Percentiles rank a stretch among this genome's conserved stretches.
Evolutionary conservation across 2,113 vertebrate genomes (phyloP).

Genomic region (Melospiza georgiana): DNA sequence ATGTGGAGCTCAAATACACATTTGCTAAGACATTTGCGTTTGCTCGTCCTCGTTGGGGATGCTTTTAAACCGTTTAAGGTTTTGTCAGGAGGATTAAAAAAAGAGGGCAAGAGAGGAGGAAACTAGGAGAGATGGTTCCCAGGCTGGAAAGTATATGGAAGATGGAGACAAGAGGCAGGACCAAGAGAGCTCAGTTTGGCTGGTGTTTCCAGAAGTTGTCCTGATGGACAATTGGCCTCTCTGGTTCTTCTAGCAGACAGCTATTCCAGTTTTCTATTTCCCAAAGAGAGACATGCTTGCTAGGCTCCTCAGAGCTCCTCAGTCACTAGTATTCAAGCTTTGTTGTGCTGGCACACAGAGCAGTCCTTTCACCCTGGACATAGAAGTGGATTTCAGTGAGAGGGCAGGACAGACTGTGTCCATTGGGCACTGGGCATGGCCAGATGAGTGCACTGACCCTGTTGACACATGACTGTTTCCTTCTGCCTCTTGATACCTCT

Average conservation of each 20-base stretch:
- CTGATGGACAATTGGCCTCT: not conserved
- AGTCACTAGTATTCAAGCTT: not conserved
- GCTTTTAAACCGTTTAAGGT: conserved; percentile 63
- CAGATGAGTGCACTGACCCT: rapidly evolving
- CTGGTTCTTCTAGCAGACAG: not conserved
- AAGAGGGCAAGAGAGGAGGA: not conserved
- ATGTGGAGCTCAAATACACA: conserved; percentile 58
- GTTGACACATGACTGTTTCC: rapidly evolving
- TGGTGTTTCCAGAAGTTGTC: not conserved
- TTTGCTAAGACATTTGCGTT: conserved; percentile 64
- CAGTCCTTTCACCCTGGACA: not conserved
- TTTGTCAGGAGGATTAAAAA: conserved; percentile 56
- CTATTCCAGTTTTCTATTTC: not conserved
- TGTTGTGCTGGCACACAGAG: not conserved
- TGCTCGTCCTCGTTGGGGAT: conserved; percentile 39
- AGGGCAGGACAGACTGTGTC: not conserved
- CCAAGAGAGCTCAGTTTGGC: not conserved
- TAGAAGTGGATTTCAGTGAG: not conserved
- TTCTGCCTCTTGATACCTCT: not conserved
- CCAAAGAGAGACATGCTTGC: rapidly evolving
- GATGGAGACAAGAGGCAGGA: not conserved
- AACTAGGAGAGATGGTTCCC: not conserved
- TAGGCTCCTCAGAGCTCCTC: not conserved
- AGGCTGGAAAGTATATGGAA: not conserved
- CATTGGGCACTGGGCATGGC: too few species aligned